These are phyloP conservation scores for Leptobrachium leishanense DNA, from an alignment of 2,113 vertebrate species.

Conservation along the genomic window DNA sequence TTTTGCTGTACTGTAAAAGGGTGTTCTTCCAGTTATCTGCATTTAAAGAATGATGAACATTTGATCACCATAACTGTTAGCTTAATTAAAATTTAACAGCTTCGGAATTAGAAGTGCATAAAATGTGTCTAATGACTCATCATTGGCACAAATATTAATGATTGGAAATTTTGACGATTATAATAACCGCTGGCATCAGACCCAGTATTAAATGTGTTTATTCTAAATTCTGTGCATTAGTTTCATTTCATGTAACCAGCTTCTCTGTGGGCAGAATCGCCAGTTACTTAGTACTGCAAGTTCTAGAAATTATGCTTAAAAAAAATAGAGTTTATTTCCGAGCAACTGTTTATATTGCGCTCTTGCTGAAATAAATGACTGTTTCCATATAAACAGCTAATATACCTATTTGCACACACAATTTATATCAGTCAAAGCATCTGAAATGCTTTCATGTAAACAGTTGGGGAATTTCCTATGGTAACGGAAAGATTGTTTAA, in stretches of 20 bases:
- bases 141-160: not conserved
- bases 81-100: not conserved
- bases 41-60: not conserved
- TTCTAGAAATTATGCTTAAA: not conserved
- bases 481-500: conserved; percentile 64
- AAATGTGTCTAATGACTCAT: not conserved
- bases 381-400: conserved; percentile 31
- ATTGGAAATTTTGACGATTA: not conserved
- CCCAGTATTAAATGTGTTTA: conserved; percentile 4
- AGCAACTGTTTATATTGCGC: conserved; percentile 1
- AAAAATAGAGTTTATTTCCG: conserved; percentile 19
- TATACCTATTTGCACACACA: conserved; percentile 30
- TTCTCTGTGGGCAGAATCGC: conserved; percentile 35
- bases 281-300: conserved; percentile 5
- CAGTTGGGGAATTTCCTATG: conserved; percentile 57
- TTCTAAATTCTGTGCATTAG: conserved; percentile 16
- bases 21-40: too few species aligned
- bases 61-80: not conserved
- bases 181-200: conserved; percentile 5
- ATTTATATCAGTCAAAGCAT: conserved; percentile 53
- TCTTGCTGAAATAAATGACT: conserved; percentile 23
- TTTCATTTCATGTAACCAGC: conserved; percentile 23
- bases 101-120: not conserved
- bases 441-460: conserved; percentile 68
- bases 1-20: too few species aligned